Evolutionary conservation across 2,888 invertebrate genomes (phyloP).

Genomic region (Clunio marinus): DNA sequence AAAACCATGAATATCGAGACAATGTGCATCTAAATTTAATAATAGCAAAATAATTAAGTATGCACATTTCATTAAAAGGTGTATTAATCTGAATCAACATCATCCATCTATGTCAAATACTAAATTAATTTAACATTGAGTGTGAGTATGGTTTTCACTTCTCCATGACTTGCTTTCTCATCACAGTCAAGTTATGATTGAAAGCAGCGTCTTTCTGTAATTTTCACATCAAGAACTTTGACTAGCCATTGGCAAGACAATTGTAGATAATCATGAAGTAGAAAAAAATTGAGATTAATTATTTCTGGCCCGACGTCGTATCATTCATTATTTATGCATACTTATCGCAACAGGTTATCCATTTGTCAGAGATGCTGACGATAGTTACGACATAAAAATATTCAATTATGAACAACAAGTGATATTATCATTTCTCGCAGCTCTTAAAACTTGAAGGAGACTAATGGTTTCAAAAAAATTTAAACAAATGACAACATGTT

Average conservation of each 20-base stretch:
- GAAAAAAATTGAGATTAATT: no score
- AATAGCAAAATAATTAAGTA: conserved; percentile 28
- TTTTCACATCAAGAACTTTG: neutral
- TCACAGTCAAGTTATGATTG: no score
- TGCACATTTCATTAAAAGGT: neutral
- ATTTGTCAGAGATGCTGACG: neutral
- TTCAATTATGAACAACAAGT: neutral
- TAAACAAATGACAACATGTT: no score
- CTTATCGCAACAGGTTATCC: neutral
- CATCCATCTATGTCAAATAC: conserved; percentile 21
- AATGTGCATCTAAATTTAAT: neutral
- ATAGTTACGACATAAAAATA: no score
- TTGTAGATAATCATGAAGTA: neutral
- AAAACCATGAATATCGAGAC: no score
- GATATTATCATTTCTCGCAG: no score
- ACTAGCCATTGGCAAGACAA: neutral
- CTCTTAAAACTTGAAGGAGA: no score
- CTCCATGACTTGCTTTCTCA: no score
- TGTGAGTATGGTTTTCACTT: neutral
- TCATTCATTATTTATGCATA: neutral
- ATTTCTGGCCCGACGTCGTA: no score
- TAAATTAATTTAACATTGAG: neutral
- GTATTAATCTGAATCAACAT: neutral
- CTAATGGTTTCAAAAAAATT: no score
- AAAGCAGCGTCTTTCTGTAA: neutral